These are phyloP conservation scores for Alfaro cultratus DNA, from an alignment of 2,797 vertebrate species.

Conservation along the genomic window DNA sequence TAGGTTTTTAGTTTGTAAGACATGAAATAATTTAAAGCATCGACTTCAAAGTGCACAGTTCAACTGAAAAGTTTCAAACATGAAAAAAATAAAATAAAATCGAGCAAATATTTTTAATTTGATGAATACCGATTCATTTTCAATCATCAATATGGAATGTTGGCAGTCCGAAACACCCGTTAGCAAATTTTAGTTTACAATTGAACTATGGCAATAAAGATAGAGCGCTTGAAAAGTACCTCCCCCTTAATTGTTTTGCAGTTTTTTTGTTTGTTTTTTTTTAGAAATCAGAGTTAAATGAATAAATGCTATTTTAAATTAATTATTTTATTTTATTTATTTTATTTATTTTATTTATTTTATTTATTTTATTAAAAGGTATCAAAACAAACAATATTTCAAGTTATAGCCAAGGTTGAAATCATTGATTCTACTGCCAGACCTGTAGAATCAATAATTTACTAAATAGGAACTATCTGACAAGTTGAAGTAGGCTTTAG, in stretches of 20 bases:
- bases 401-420: not conserved
- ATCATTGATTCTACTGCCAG: not conserved
- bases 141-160: not conserved
- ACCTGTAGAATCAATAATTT: not conserved
- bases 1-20: not conserved
- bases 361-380: no score
- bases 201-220: not conserved
- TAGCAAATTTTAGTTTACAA: not conserved
- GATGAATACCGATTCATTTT: not conserved
- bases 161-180: not conserved
- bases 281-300: not conserved
- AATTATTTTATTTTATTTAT: no score
- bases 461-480: not conserved
- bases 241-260: not conserved
- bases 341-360: no score
- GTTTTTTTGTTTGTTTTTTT: not conserved
- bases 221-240: not conserved
- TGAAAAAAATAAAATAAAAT: not conserved
- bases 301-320: not conserved
- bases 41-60: not conserved
- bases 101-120: not conserved
- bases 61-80: not conserved
- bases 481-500: not conserved
- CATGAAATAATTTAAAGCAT: not conserved
- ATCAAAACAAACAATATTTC: not conserved